phyloP scores from a whole-genome alignment of 2,797 vertebrate genomes.

The Lepus townsendii region DNA sequence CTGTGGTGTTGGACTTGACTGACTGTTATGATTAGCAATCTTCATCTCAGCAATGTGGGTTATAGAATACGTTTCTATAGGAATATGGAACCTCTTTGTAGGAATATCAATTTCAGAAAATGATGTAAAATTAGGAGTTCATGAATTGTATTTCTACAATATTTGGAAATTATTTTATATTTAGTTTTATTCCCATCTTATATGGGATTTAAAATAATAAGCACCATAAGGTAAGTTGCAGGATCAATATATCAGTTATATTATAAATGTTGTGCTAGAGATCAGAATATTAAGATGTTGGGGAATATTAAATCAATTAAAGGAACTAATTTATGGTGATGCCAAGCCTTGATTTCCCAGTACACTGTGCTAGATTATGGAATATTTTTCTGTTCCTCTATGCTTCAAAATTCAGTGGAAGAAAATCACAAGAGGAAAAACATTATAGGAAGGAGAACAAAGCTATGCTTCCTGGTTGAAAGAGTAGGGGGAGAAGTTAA shows the following conservation, averaged over 20 bases:
- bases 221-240: neutral
- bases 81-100: neutral
- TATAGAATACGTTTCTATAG: neutral
- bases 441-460: neutral
- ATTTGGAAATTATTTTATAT: neutral
- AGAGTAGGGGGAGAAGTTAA: neutral
- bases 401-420: neutral
- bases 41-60: neutral
- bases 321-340: neutral
- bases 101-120: neutral
- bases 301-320: neutral
- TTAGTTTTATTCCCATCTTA: neutral
- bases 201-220: neutral
- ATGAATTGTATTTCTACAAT: neutral
- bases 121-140: neutral
- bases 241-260: neutral
- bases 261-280: constrained; percentile 3
- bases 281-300: neutral
- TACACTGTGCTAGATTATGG: neutral
- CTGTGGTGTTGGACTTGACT: too few relatives aligned
- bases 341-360: neutral
- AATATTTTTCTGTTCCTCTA: neutral
- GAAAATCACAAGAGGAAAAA: neutral
- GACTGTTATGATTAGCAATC: neutral
- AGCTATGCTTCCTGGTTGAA: constrained; percentile 7